A percentile compares a stretch with the other conserved stretches of the same genome.
phyloP scores from a whole-genome alignment of 2,888 invertebrate species.

The Ypsolopha sequella region DNA sequence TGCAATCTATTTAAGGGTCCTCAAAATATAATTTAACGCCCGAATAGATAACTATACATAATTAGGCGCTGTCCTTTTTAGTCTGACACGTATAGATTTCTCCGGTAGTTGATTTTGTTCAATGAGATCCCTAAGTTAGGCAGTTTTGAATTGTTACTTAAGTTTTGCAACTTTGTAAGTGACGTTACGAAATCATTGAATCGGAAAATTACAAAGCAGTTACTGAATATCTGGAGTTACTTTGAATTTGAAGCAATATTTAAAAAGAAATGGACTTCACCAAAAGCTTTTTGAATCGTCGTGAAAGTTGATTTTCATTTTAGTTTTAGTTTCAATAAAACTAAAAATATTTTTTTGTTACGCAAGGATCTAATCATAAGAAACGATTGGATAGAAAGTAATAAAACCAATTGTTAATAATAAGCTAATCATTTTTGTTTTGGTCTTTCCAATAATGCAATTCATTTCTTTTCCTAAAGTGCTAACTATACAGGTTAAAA shows the following conservation, averaged over 20 bases:
- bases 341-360: no score
- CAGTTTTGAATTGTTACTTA: slow-evolving; percentile 5
- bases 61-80: slow-evolving; percentile 18
- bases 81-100: slow-evolving; percentile 15
- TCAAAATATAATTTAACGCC: slow-evolving; percentile 15
- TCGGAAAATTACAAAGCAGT: slow-evolving; percentile 17
- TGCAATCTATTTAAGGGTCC: slow-evolving; percentile 15
- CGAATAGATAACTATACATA: slow-evolving; percentile 25
- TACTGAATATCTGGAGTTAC: background rate
- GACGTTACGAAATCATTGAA: slow-evolving; percentile 15
- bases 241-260: background rate
- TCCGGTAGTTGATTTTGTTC: slow-evolving; percentile 13
- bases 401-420: no score
- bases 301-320: no score
- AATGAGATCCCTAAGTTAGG: slow-evolving; percentile 9
- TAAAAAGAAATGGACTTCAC: no score
- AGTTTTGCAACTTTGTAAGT: slow-evolving; percentile 2
- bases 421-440: no score
- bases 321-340: no score
- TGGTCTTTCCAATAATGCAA: no score
- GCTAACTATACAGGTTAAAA: no score
- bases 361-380: no score
- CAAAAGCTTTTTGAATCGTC: no score
- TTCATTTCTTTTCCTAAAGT: no score
- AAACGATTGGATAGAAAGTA: no score